These are phyloP conservation scores for Leucoptera coffeella DNA, from an alignment of 2,888 invertebrate genomes.

Conservation along the genomic window DNA sequence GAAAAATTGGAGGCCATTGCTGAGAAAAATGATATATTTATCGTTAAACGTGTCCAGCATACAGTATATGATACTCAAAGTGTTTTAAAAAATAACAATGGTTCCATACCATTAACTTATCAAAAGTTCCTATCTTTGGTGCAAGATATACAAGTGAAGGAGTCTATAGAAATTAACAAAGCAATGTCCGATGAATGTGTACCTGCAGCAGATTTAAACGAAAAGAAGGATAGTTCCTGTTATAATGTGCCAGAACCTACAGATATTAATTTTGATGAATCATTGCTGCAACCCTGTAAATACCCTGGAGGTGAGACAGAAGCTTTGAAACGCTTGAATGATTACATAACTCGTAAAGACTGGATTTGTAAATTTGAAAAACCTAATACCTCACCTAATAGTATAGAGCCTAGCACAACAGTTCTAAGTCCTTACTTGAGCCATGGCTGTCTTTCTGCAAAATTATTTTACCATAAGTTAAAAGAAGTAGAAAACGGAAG, in stretches of 20 bases:
- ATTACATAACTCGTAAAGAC: constrained; percentile 41
- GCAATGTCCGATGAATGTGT: constrained; percentile 23
- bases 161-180: constrained; percentile 31
- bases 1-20: constrained; percentile 43
- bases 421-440: constrained; percentile 63
- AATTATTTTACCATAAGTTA: constrained; percentile 53
- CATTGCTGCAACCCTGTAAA: constrained; percentile 38
- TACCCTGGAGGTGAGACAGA: constrained; percentile 62
- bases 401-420: constrained; percentile 62
- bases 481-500: constrained; percentile 40
- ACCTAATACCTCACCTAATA: constrained; percentile 68
- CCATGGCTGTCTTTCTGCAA: constrained; percentile 61
- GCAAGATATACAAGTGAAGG: constrained; percentile 26
- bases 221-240: constrained; percentile 14
- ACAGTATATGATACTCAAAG: constrained; percentile 57
- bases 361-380: constrained; percentile 73
- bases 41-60: constrained; percentile 54
- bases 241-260: constrained; percentile 51
- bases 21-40: constrained; percentile 34
- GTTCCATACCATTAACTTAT: constrained; percentile 56
- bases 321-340: constrained; percentile 46
- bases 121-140: constrained; percentile 55
- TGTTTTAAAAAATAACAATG: constrained; percentile 53
- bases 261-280: constrained; percentile 45
- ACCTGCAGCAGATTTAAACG: constrained; percentile 20